Conservation (phyloP, 1,140 invertebrate species). For the Drosophila teissieri region DNA sequence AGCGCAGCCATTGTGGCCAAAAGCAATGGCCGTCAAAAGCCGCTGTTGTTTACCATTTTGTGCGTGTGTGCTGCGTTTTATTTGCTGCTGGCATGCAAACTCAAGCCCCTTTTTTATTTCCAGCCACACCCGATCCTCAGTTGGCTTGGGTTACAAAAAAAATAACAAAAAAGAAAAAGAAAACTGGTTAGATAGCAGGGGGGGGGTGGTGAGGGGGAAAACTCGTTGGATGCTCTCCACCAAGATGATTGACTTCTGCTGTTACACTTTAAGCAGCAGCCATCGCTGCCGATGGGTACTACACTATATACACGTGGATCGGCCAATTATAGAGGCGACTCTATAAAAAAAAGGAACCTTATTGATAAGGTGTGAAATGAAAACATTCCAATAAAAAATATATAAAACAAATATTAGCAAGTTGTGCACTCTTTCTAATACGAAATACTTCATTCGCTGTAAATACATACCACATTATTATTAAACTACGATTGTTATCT, state of each 20-base stretch:
- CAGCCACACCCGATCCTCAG: background rate
- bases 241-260: conserved; percentile 73
- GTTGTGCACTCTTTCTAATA: too few species aligned
- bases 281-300: conserved; percentile 9
- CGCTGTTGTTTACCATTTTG: conserved; percentile 68
- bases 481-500: too few species aligned
- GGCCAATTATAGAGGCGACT: background rate
- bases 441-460: too few species aligned
- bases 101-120: background rate
- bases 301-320: background rate
- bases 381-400: background rate
- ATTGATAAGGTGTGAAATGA: background rate
- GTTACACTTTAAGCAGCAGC: conserved; percentile 70
- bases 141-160: background rate
- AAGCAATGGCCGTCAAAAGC: conserved; percentile 72
- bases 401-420: too few species aligned
- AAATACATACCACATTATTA: too few species aligned
- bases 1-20: conserved; percentile 63
- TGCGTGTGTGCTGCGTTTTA: conserved; percentile 73
- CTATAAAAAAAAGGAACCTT: too few species aligned
- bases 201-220: background rate
- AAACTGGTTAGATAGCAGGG: conserved; percentile 25
- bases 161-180: too few species aligned
- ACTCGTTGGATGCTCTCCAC: conserved; percentile 42
- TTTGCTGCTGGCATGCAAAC: conserved; percentile 73